Percentiles rank a stretch among this genome's conserved stretches.
Evolutionary conservation across 2,888 invertebrate species (phyloP).

Genomic region (Tiliacea citrago): DNA sequence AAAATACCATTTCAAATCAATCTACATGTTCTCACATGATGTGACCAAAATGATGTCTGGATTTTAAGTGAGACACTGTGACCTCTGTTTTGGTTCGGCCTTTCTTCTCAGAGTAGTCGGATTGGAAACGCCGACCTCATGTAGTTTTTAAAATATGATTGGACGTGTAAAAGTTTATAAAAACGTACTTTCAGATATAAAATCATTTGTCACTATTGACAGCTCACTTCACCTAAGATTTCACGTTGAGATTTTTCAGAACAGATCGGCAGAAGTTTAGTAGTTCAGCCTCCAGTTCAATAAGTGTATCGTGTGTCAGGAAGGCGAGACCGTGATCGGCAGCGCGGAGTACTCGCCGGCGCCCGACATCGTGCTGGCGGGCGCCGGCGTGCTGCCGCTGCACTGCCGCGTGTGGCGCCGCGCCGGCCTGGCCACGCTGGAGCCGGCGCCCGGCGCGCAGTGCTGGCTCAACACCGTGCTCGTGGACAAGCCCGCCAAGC

Average conservation of each 20-base stretch:
- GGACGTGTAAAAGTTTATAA: neutral
- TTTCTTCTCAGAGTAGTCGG: too few species aligned
- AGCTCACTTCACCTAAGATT: too few species aligned
- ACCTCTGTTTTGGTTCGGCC: too few species aligned
- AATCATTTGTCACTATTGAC: too few species aligned
- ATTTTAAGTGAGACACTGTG: too few species aligned
- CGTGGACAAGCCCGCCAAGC: conserved; percentile 94
- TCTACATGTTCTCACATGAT: too few species aligned
- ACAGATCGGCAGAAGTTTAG: neutral
- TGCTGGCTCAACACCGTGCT: conserved; percentile 96
- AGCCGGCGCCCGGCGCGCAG: conserved; percentile 93
- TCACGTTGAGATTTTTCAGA: neutral
- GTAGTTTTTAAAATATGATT: too few species aligned
- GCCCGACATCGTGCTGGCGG: conserved; percentile 95
- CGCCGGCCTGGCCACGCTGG: conserved; percentile 93
- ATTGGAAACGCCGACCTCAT: too few species aligned
- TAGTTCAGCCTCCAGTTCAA: neutral
- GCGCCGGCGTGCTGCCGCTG: conserved; percentile 94
- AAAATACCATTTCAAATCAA: too few species aligned
- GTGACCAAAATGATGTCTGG: too few species aligned
- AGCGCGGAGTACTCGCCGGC: conserved; percentile 92
- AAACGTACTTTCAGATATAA: too few species aligned
- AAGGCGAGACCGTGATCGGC: conserved; percentile 96
- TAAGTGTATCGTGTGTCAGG: conserved; percentile 82
- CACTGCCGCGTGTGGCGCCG: conserved; percentile 94